Conservation (phyloP, 2,113 vertebrate genomes). For the Todiramphus saurophagus region DNA sequence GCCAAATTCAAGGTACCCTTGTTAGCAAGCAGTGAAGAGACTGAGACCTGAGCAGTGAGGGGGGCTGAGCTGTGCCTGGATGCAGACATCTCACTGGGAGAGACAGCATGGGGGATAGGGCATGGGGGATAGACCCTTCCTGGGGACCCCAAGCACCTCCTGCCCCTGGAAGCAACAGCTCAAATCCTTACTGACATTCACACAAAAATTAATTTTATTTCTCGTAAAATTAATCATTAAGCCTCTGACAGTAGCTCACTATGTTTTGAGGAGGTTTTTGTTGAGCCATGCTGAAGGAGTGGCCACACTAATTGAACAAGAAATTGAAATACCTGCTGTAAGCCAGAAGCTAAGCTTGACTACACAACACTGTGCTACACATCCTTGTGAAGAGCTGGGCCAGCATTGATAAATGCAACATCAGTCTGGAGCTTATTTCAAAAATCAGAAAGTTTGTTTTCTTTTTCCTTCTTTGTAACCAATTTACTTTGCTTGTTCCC, state of each 20-base stretch:
- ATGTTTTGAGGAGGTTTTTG: background rate
- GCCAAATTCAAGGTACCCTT: background rate
- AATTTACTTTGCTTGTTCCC: background rate
- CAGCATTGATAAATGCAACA: background rate
- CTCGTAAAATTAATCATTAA: background rate
- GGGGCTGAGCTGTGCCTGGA: background rate
- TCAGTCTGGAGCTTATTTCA: background rate
- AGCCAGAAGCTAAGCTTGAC: background rate
- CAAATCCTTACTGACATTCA: accelerated
- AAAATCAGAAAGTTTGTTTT: background rate
- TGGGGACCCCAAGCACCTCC: accelerated
- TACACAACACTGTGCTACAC: background rate
- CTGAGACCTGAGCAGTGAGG: background rate
- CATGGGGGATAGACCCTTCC: background rate
- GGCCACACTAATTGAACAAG: background rate
- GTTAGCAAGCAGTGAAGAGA: background rate
- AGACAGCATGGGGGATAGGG: accelerated
- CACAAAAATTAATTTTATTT: background rate
- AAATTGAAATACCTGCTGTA: background rate
- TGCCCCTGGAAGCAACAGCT: background rate
- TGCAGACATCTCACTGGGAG: accelerated
- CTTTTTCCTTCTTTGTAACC: background rate
- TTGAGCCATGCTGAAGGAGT: background rate
- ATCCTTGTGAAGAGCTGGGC: background rate
- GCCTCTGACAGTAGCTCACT: background rate